A percentile compares a stretch with the other conserved stretches of the same genome.
Evolutionary conservation across 2,797 vertebrate species (phyloP).

Genomic region (Uromys caudimaculatus): DNA sequence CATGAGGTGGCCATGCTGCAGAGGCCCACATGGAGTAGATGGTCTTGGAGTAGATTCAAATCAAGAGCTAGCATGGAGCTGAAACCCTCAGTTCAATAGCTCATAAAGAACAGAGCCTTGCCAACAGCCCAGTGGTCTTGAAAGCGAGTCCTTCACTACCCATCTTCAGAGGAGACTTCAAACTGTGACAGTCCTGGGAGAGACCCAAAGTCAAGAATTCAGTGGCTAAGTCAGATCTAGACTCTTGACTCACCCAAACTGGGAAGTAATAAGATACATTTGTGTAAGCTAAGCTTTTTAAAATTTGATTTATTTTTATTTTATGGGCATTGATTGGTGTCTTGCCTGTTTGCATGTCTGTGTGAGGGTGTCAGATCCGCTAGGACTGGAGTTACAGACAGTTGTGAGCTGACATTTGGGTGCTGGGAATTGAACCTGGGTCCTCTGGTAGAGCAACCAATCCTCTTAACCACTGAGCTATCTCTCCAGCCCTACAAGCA

Average conservation of each 20-base stretch:
- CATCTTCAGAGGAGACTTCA: background rate
- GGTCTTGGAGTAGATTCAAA: no score
- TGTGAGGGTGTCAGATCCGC: background rate
- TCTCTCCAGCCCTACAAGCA: background rate
- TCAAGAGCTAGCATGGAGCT: background rate
- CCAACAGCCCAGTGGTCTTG: background rate
- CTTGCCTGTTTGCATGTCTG: background rate
- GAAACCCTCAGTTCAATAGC: background rate
- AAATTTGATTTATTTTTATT: background rate
- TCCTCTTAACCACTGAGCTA: background rate
- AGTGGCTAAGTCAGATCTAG: background rate
- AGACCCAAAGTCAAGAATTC: background rate
- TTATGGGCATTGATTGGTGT: background rate
- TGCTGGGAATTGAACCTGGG: background rate
- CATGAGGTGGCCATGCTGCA: background rate
- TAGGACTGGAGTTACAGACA: background rate
- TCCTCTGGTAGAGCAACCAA: background rate
- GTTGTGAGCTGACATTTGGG: background rate
- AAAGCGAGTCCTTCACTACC: background rate
- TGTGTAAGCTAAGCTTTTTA: background rate
- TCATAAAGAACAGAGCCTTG: background rate
- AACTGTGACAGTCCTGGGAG: background rate
- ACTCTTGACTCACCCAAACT: background rate
- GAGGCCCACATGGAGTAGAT: background rate
- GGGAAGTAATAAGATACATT: background rate